Conservation (phyloP, 2,888 invertebrate genomes). For the Dryobota labecula region DNA sequence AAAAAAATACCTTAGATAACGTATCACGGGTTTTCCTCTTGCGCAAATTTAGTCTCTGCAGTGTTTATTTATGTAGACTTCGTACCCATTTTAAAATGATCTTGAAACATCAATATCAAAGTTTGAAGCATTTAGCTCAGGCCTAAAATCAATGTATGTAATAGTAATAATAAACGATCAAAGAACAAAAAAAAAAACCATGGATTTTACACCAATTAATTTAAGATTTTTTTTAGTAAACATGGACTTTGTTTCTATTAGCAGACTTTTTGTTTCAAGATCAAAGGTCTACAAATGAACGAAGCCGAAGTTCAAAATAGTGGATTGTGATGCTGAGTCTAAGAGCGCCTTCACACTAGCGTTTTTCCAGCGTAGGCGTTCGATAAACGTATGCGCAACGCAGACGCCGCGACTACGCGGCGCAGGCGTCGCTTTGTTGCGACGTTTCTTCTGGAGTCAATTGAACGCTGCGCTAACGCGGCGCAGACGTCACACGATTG, state of each 20-base stretch:
- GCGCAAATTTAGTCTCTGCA: not conserved
- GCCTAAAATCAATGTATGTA: not conserved
- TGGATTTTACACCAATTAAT: slow-evolving; percentile 15
- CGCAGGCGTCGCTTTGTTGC: too few relatives aligned
- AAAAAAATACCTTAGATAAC: not conserved
- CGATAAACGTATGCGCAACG: too few relatives aligned
- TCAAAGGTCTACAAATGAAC: slow-evolving; percentile 12
- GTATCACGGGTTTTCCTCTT: slow-evolving; percentile 9
- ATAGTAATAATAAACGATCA: not conserved
- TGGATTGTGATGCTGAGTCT: not conserved
- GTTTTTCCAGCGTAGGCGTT: too few relatives aligned
- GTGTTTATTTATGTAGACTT: slow-evolving; percentile 10
- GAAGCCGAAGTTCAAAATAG: not conserved
- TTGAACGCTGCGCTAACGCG: too few relatives aligned
- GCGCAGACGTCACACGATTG: too few relatives aligned
- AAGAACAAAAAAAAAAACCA: slow-evolving; percentile 7
- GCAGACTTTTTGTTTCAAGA: slow-evolving; percentile 18
- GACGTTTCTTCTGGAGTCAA: too few relatives aligned
- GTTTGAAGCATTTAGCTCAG: not conserved
- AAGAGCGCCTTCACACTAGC: too few relatives aligned
- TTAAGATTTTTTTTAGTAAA: not conserved
- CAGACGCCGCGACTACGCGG: too few relatives aligned
- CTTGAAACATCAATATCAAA: slow-evolving; percentile 6
- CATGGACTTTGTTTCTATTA: slow-evolving; percentile 5
- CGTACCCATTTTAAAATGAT: not conserved